Percentiles rank a stretch among this genome's conserved stretches.
These are phyloP conservation scores for Manacus vitellinus DNA, from an alignment of 2,113 vertebrate genomes.

Conservation along the genomic window DNA sequence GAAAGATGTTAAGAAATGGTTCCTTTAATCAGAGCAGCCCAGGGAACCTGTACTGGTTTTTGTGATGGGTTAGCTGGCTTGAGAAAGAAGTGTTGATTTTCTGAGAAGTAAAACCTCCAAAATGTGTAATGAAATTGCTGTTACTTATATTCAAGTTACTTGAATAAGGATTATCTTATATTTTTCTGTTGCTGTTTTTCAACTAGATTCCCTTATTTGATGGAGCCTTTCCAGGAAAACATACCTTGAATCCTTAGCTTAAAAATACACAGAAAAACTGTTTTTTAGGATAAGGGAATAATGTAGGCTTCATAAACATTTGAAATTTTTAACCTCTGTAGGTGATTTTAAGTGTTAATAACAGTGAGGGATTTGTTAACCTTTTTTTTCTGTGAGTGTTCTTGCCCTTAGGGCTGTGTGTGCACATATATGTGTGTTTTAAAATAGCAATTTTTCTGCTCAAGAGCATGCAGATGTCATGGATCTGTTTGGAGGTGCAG, in stretches of 20 bases:
- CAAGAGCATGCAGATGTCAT: constrained; percentile 78
- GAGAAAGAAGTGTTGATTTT: background rate
- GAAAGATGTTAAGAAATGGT: background rate
- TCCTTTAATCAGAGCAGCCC: background rate
- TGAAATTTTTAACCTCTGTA: background rate
- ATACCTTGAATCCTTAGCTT: background rate
- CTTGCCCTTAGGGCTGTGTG: background rate
- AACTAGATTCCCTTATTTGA: background rate
- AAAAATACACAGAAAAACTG: background rate
- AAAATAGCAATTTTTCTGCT: background rate
- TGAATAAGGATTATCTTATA: background rate
- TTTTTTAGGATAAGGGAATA: background rate
- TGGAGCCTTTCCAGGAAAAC: background rate
- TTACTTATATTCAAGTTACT: background rate
- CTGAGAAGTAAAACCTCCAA: background rate
- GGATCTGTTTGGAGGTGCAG: constrained; percentile 84
- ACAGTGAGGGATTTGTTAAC: background rate
- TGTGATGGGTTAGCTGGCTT: background rate
- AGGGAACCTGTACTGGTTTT: background rate
- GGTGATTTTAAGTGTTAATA: background rate
- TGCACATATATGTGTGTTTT: background rate
- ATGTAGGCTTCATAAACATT: background rate
- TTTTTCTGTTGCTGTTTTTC: background rate
- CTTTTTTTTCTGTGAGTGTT: background rate
- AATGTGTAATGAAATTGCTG: background rate